Evolutionary conservation across 2,113 vertebrate genomes (phyloP).

Genomic region (Toxotes jaculatrix): DNA sequence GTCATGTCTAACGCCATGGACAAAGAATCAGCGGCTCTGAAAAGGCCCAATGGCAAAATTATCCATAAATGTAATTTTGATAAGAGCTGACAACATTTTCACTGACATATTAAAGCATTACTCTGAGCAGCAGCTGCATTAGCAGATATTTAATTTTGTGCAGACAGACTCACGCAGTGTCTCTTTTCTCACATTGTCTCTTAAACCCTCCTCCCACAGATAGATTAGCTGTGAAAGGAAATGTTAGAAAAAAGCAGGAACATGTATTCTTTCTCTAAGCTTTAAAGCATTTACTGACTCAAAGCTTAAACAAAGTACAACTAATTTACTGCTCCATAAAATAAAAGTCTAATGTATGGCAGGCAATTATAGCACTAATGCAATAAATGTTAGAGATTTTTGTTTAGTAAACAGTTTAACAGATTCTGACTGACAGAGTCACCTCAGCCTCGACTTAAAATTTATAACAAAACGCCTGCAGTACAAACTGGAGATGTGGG

Average conservation of each 20-base stretch:
- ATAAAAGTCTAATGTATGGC: background rate
- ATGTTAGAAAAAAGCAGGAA: slow-evolving; percentile 3
- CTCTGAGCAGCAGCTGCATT: background rate
- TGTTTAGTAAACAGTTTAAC: background rate
- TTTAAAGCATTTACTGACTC: slow-evolving; percentile 15
- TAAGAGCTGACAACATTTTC: background rate
- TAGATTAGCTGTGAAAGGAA: slow-evolving; percentile 38
- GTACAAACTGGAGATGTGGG: too few relatives aligned
- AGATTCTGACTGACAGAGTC: background rate
- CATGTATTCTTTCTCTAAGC: background rate
- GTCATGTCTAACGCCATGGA: slow-evolving; percentile 12
- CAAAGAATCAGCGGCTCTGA: slow-evolving; percentile 16
- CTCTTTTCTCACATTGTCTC: slow-evolving; percentile 33
- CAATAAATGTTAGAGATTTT: background rate
- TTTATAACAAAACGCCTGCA: too few relatives aligned
- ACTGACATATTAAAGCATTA: background rate
- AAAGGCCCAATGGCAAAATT: background rate
- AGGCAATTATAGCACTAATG: background rate
- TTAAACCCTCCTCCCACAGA: slow-evolving; percentile 41
- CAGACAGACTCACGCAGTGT: background rate
- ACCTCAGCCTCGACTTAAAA: background rate
- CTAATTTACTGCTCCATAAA: background rate
- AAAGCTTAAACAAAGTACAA: slow-evolving; percentile 21
- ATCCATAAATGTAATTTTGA: background rate
- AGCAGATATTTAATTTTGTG: slow-evolving; percentile 8